These are phyloP conservation scores for Sternarchorhynchus goeldii DNA, from an alignment of 2,797 vertebrate genomes.

Conservation along the genomic window DNA sequence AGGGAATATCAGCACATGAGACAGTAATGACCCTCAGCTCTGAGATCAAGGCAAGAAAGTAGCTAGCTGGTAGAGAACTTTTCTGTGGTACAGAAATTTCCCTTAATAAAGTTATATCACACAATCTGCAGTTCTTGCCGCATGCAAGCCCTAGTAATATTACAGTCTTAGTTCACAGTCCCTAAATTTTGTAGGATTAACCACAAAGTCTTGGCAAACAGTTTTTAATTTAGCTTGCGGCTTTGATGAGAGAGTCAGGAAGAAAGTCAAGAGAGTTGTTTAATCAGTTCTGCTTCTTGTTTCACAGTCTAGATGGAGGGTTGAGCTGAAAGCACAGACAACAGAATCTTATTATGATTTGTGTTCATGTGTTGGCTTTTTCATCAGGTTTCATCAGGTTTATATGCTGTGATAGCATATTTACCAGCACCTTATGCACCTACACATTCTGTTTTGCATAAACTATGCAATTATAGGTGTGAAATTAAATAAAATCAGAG, in stretches of 20 bases:
- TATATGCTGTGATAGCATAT: too few species aligned
- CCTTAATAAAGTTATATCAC: slow-evolving; percentile 1
- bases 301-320: slow-evolving; percentile 43
- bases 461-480: too few species aligned
- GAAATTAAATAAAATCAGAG: too few species aligned
- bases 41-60: too few species aligned
- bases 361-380: neutral
- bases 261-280: slow-evolving; percentile 42
- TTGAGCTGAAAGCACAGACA: slow-evolving; percentile 22
- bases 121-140: neutral
- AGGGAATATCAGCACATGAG: too few species aligned
- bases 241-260: slow-evolving; percentile 45
- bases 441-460: too few species aligned
- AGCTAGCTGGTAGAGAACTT: neutral
- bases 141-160: slow-evolving; percentile 34
- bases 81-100: slow-evolving; percentile 13
- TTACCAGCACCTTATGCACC: too few species aligned
- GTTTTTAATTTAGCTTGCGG: slow-evolving; percentile 57
- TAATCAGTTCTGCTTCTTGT: slow-evolving; percentile 50
- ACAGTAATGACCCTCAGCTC: too few species aligned
- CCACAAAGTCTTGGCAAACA: slow-evolving; percentile 53
- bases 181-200: slow-evolving; percentile 54
- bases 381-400: neutral
- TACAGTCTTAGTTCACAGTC: slow-evolving; percentile 46
- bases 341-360: slow-evolving; percentile 4